Percentiles rank a stretch among this genome's conserved stretches.
phyloP scores from a whole-genome alignment of 2,888 invertebrate species.

The Stratiomys singularior region DNA sequence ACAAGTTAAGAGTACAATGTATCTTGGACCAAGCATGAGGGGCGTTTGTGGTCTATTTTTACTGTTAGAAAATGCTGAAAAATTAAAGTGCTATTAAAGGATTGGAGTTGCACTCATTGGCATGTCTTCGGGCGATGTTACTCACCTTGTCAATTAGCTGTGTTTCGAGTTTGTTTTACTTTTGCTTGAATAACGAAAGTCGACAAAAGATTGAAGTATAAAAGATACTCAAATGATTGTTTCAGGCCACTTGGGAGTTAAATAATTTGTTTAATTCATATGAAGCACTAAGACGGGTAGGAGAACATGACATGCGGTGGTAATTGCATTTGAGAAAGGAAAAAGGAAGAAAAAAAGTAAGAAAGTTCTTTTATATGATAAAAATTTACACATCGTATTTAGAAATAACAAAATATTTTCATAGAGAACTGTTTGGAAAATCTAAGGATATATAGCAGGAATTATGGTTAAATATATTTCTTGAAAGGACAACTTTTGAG shows the following conservation, averaged over 20 bases:
- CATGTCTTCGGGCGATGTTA: background rate
- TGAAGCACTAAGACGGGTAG: too few species aligned
- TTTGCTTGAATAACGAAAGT: background rate
- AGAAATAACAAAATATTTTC: too few species aligned
- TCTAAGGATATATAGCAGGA: too few species aligned
- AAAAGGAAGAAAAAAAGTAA: too few species aligned
- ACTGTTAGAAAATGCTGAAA: background rate
- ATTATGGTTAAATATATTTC: too few species aligned
- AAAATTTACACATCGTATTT: too few species aligned
- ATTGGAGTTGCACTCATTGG: background rate
- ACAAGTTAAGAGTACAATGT: background rate
- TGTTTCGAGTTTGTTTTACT: background rate
- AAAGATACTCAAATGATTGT: background rate
- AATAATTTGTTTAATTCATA: background rate
- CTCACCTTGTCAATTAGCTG: background rate
- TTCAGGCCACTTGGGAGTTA: background rate
- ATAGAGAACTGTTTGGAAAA: too few species aligned
- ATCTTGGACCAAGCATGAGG: background rate
- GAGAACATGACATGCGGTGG: too few species aligned
- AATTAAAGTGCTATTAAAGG: background rate
- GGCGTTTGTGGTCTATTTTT: background rate
- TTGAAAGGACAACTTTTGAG: too few species aligned
- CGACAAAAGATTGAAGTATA: background rate
- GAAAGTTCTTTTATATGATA: too few species aligned
- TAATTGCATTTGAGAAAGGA: too few species aligned